These are phyloP conservation scores for Tetramorium alpestre DNA, from an alignment of 1,140 invertebrate genomes.

Conservation along the genomic window DNA sequence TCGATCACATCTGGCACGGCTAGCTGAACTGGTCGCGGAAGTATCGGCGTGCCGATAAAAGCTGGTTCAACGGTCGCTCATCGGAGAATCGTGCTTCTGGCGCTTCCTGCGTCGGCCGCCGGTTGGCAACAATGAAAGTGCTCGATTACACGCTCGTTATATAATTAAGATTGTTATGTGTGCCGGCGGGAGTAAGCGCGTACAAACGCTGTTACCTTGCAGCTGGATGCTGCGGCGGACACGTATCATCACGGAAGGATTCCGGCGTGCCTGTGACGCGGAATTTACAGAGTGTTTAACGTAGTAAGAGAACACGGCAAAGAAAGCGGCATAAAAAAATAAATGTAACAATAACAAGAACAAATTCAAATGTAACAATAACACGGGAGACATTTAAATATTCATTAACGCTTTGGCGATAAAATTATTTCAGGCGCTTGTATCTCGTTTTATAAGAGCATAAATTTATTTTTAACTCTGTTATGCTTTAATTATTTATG, in stretches of 20 bases:
- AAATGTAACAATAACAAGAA: not conserved
- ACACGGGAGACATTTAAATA: not conserved
- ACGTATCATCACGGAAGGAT: not conserved
- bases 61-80: conserved; percentile 66
- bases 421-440: not conserved
- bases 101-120: conserved; percentile 25
- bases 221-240: conserved; percentile 34
- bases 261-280: not conserved
- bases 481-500: not conserved
- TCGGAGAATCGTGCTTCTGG: conserved; percentile 54
- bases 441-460: not conserved
- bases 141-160: conserved; percentile 57
- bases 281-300: not conserved
- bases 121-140: conserved; percentile 57
- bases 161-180: conserved; percentile 59
- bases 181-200: conserved; percentile 8
- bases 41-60: conserved; percentile 10
- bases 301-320: not conserved
- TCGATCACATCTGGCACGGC: conserved; percentile 9
- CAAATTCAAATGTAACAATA: not conserved
- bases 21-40: conserved; percentile 13
- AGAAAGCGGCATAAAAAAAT: not conserved
- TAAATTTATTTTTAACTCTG: not conserved
- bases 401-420: not conserved
- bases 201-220: conserved; percentile 29